A percentile compares a stretch with the other conserved stretches of the same genome.
phyloP scores from a whole-genome alignment of 2,797 vertebrate genomes.

The Sebastes wilsoni region DNA sequence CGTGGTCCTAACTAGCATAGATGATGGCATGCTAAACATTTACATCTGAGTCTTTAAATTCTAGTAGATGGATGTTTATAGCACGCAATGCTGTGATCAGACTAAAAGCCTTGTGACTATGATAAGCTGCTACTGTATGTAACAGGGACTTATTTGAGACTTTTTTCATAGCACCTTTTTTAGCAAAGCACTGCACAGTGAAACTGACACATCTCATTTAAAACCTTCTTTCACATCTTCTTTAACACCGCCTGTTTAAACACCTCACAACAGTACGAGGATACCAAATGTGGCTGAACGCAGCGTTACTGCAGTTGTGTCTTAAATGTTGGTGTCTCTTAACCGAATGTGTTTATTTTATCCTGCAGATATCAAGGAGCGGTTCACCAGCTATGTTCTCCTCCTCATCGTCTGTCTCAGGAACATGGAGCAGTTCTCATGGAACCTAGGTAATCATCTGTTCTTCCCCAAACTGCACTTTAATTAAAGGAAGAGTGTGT shows the following conservation, averaged over 20 bases:
- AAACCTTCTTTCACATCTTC: not conserved
- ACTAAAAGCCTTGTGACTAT: not conserved
- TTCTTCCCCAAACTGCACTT: not conserved
- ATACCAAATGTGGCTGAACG: not conserved
- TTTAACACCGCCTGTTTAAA: not conserved
- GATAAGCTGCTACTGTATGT: not conserved
- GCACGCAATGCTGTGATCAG: not conserved
- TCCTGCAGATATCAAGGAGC: slow-evolving; percentile 93
- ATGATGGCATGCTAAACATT: slow-evolving; percentile 4
- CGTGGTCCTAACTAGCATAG: not conserved
- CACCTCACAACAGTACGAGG: not conserved
- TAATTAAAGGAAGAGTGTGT: accelerated
- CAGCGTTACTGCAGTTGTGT: not conserved
- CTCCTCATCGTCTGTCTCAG: slow-evolving; percentile 95
- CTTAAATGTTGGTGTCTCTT: not conserved
- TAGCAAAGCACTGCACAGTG: not conserved
- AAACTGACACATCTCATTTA: not conserved
- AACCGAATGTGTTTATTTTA: not conserved
- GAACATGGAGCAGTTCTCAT: slow-evolving; percentile 99
- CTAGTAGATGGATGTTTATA: not conserved
- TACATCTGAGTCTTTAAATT: slow-evolving; percentile 2
- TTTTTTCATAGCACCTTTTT: not conserved
- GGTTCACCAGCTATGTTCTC: slow-evolving; percentile 95
- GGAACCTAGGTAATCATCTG: slow-evolving; percentile 90
- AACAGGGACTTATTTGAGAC: not conserved